Evolutionary conservation across 1,140 invertebrate species (phyloP), one percentile per base, ranked within the genome.

Genomic region (Bombus waltoni): DNA sequence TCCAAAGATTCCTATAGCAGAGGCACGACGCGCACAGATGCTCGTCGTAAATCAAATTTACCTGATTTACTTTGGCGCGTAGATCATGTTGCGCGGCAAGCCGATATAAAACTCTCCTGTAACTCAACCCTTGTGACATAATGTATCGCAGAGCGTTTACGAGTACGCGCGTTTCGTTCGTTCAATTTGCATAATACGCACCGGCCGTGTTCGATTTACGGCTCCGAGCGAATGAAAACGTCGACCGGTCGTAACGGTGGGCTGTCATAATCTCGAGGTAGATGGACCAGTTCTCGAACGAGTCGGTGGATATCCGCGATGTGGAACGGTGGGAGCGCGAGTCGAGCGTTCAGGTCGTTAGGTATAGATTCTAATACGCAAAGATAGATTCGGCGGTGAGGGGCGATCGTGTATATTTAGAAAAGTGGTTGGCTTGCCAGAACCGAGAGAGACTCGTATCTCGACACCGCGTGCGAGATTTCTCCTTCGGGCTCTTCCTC

Each of bases 321-420:
- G 77, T 66, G 81, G 76, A 91, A 91, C 85, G 74, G 74, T 77
- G 87, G 74, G 80, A 85, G 82, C 84, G 84, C 59, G 87, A 77
- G 74, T 57, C 59, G 87, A 77, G 74, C 44, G 76, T 86, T 89
- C 57, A 18, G 68, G 68, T 88, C 73, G 89, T 90, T 90, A 82
- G 89, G 93, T 94, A 93, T 93, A 94, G 93, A 95, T 95, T 95
- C 92, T 94, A 94, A 94, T 93, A 94, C 92, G 93, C 95, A 95
- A 95, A 95, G 95, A 95, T 95, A 95, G 94, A 95, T 94, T 93
- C 88, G 93, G 92, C 93, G 93, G 94, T 94, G 94, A 94, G 94
- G 94, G 94, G 93, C 89, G 92, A 93, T 92, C 85, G 91, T 90
- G 88, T 95, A 95, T 94, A 95, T 95, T 95, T 95, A 95, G 94